Base-by-base conservation (phyloP, 2,113 vertebrate genomes). In the Aramus guarauna region DNA sequence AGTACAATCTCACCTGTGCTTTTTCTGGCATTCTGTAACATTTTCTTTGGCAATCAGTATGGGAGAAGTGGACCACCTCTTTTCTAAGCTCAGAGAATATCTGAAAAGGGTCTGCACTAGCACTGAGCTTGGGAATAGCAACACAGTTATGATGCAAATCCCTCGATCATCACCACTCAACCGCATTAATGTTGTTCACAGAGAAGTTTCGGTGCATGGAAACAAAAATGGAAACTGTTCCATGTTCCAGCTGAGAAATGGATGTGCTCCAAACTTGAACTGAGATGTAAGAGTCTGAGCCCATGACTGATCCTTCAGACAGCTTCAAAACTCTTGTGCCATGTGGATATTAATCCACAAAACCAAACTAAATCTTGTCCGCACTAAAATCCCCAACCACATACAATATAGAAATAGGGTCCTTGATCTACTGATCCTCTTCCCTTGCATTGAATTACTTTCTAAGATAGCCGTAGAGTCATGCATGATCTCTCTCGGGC, bases 401-500 rank as follows among this genome's bases (percentile, higher is more conserved):
- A 17, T 1, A 30, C n/a, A 30, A n/a, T 34, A 36, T 5, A 71
- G 26, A 21, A 26, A 34, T 2, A 22, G 20, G 15, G 4, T 34
- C 34, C 53, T 87, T 0, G 0, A 24, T 36, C 62, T 56, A 32
- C 53, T 32, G 30, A 43, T 18, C 36, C 26, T 71, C 21, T n/a
- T 50, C 59, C n/a, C 15, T 20, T 13, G 27, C 60, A 34, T 1
- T 39, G 32, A 86, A 45, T 23, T 71, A 9, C 30, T 17, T 50
- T 24, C 63, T 30, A 29, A 36, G 56, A 37, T 2, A 77, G 34
- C 22, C 58, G 41, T 2, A 53, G 22, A 53, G 22, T n/a, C 41
- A 59, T 1, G 19, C 26, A 22, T 10, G 17, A 20, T 14, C 30
- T 45, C 50, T 60, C 37, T 43, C 0, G 0, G 39, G n/a, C 0